These are phyloP conservation scores for Loris lydekkerianus DNA, from an alignment of 2,797 vertebrate genomes.

Conservation along the genomic window DNA sequence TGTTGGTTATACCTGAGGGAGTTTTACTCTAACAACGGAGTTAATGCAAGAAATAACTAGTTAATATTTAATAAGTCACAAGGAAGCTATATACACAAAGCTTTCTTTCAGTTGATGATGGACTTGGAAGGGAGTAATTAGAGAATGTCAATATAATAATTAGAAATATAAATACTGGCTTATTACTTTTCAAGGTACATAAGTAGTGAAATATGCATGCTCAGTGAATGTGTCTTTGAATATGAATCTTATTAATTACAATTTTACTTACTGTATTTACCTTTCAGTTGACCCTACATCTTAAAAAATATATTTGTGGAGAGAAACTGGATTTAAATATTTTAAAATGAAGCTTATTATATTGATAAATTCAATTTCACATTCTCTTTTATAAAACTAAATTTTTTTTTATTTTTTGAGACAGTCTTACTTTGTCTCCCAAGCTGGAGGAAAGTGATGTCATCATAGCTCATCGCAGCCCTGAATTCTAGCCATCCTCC, in stretches of 20 bases:
- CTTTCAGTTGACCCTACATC: background rate
- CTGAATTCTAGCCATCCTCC: background rate
- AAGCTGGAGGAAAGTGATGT: background rate
- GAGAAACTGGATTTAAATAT: background rate
- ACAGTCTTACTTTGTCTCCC: background rate
- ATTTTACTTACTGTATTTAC: background rate
- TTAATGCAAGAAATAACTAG: constrained; percentile 14
- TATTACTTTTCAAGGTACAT: background rate
- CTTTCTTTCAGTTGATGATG: constrained; percentile 10
- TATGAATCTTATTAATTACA: background rate
- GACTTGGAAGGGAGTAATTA: background rate
- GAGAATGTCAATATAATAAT: background rate
- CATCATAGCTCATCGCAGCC: background rate
- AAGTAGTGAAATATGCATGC: background rate
- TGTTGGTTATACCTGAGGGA: background rate
- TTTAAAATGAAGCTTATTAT: background rate
- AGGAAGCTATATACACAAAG: background rate
- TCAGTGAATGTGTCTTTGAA: background rate
- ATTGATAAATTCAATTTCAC: background rate
- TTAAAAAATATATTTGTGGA: background rate
- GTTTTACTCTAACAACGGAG: constrained; percentile 25
- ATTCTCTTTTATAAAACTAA: background rate
- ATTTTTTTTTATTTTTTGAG: background rate
- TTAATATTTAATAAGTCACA: background rate
- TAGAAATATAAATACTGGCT: background rate